Percentiles rank a stretch among this genome's conserved stretches.
Conservation (phyloP, 2,888 invertebrate species). For the Aphodius granarius region DNA sequence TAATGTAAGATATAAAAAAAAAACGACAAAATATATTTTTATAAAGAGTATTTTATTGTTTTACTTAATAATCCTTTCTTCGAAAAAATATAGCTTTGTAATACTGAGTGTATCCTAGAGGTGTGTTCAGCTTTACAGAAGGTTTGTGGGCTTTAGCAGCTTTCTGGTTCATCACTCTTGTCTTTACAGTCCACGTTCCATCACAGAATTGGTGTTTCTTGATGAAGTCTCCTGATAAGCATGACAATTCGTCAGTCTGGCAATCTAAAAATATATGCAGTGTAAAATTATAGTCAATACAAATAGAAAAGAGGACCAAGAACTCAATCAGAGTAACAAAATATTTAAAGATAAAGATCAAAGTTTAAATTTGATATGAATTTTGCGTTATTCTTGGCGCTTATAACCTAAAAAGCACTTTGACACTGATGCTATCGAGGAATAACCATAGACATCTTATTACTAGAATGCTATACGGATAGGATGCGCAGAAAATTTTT, state of each 20-base stretch:
- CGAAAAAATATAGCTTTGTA: constrained; percentile 10
- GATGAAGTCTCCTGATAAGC: constrained; percentile 67
- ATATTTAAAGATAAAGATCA: too few species aligned
- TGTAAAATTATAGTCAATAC: too few species aligned
- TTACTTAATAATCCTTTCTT: constrained; percentile 24
- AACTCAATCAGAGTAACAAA: too few species aligned
- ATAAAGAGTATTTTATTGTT: constrained; percentile 11
- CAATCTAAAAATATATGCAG: constrained; percentile 54
- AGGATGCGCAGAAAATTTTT: too few species aligned
- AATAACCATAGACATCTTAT: too few species aligned
- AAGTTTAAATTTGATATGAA: too few species aligned
- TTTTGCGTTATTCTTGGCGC: too few species aligned
- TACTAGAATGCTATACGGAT: too few species aligned
- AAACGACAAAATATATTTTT: neutral
- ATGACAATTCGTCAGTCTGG: constrained; percentile 57
- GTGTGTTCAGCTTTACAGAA: neutral
- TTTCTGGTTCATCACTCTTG: constrained; percentile 67
- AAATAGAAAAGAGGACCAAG: too few species aligned
- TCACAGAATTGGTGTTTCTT: constrained; percentile 64
- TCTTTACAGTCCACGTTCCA: constrained; percentile 68
- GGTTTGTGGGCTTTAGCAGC: constrained; percentile 47
- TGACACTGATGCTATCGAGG: too few species aligned
- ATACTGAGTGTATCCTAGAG: neutral
- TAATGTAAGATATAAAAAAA: neutral
- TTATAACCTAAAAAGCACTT: too few species aligned